Conservation (phyloP, 2,797 vertebrate species). For the Phrynocephalus guinanensis region DNA sequence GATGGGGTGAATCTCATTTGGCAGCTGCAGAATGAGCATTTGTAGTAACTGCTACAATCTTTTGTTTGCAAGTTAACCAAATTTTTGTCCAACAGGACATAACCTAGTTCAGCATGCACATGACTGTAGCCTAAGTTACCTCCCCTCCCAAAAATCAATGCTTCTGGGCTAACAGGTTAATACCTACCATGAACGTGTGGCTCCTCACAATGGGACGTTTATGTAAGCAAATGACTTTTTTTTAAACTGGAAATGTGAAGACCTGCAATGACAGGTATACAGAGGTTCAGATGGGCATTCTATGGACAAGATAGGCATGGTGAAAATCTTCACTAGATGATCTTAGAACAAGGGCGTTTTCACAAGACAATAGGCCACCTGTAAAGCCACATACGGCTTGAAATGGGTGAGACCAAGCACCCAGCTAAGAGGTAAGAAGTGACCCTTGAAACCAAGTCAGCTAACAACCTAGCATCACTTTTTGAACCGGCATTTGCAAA, state of each 20-base stretch:
- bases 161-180: no score
- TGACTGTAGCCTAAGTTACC: no score
- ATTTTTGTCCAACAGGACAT: no score
- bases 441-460: not conserved
- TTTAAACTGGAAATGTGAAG: not conserved
- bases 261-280: not conserved
- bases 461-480: not conserved
- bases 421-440: not conserved
- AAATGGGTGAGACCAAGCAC: not conserved
- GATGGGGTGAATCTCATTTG: no score
- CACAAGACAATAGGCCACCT: not conserved
- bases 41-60: no score
- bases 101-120: no score
- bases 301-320: not conserved
- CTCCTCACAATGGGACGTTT: not conserved
- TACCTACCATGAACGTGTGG: no score
- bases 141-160: no score
- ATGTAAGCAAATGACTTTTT: not conserved
- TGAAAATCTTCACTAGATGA: not conserved
- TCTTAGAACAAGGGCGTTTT: not conserved
- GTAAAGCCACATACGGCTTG: not conserved
- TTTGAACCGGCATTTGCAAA: not conserved
- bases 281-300: not conserved
- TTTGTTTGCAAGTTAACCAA: no score
- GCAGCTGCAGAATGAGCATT: no score